phyloP scores from a whole-genome alignment of 2,113 vertebrate species.

The Salvator merianae region DNA sequence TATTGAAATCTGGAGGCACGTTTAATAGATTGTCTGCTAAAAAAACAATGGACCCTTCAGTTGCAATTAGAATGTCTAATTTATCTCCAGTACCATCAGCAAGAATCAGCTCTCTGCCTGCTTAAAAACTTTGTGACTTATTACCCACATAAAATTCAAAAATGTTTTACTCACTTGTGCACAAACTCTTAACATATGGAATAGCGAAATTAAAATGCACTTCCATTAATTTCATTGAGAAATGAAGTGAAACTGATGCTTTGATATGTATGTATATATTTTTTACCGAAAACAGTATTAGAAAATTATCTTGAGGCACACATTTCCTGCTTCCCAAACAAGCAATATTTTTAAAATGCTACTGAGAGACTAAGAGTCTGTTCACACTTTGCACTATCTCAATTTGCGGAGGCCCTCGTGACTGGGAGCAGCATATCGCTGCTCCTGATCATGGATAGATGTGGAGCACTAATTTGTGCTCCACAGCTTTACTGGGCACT shows the following conservation, averaged over 20 bases:
- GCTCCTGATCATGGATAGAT: no score
- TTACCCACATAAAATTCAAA: constrained; percentile 41
- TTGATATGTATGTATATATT: constrained; percentile 45
- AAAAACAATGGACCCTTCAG: constrained; percentile 59
- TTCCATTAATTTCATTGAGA: constrained; percentile 49
- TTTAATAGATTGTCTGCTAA: constrained; percentile 43
- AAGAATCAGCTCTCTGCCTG: constrained; percentile 39
- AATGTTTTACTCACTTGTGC: constrained; percentile 23
- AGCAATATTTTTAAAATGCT: neutral
- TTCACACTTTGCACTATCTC: no score
- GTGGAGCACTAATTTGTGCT: no score
- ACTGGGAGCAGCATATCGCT: no score
- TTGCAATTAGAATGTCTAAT: constrained; percentile 35
- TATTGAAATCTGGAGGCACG: constrained; percentile 40
- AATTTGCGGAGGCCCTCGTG: no score
- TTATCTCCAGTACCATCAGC: constrained; percentile 50
- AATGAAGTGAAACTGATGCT: constrained; percentile 41
- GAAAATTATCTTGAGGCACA: constrained; percentile 32
- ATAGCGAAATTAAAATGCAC: constrained; percentile 58
- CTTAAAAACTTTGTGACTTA: constrained; percentile 47
- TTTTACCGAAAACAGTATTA: neutral
- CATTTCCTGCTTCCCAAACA: neutral
- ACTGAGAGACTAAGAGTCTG: no score
- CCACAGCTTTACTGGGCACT: no score
- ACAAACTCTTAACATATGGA: constrained; percentile 47